phyloP scores from a whole-genome alignment of 35 echinoderm and acorn worm species.

The Holothuria glaberrima region DNA sequence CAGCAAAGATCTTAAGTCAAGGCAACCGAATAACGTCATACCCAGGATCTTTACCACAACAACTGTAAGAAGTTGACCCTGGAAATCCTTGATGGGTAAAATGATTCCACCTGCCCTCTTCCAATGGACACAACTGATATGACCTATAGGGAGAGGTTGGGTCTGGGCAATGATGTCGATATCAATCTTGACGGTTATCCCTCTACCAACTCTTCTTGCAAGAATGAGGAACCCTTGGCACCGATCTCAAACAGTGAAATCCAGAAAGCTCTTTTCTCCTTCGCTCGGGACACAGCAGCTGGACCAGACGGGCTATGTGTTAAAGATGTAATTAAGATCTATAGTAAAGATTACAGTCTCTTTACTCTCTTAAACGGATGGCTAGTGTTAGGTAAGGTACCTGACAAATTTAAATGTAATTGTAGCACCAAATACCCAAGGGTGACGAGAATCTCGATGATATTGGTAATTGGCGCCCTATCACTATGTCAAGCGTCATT shows the following conservation, averaged over 20 bases:
- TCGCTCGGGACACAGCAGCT: background rate
- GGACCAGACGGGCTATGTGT: background rate
- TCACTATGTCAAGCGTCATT: background rate
- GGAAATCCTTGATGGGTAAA: background rate
- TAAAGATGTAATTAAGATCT: too few relatives aligned
- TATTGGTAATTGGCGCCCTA: background rate
- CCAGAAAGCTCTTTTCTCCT: background rate
- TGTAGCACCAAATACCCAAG: background rate
- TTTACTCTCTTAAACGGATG: too few relatives aligned
- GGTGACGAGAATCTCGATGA: background rate
- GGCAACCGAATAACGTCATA: background rate
- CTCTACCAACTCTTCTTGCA: background rate
- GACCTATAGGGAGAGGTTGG: background rate
- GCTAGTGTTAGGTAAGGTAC: background rate
- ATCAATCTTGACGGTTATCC: background rate
- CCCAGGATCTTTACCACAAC: too few relatives aligned
- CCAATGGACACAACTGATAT: background rate
- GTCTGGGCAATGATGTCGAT: background rate
- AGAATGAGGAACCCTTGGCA: background rate
- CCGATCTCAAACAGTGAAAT: background rate
- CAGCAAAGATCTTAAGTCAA: background rate
- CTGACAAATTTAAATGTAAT: background rate
- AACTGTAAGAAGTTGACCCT: background rate
- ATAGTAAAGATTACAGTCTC: too few relatives aligned
- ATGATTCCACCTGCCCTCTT: background rate